Evolutionary conservation across 2,113 vertebrate genomes (phyloP).

Genomic region (Psittacara wagleri): DNA sequence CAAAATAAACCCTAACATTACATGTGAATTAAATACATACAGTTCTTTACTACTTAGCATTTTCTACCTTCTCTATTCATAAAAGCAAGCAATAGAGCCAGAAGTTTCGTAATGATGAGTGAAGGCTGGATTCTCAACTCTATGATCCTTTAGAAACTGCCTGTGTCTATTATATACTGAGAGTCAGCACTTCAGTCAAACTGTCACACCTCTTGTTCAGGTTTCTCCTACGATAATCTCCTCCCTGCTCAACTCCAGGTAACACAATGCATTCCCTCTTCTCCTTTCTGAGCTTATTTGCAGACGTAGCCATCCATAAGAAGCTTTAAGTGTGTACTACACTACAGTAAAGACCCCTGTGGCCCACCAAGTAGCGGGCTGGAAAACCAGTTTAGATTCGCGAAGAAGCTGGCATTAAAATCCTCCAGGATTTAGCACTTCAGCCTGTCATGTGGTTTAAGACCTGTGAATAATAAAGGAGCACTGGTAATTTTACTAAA

Average conservation of each 20-base stretch:
- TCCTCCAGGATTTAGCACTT: slow-evolving; percentile 31
- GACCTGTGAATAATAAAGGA: slow-evolving; percentile 68
- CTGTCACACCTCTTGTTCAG: neutral
- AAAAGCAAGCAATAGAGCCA: neutral
- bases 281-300: slow-evolving; percentile 55
- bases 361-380: slow-evolving; percentile 65
- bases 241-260: neutral
- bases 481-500: slow-evolving; percentile 70
- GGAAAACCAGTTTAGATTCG: slow-evolving; percentile 79
- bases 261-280: neutral
- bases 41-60: neutral
- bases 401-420: slow-evolving; percentile 68
- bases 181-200: slow-evolving; percentile 25
- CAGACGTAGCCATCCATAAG: slow-evolving; percentile 41
- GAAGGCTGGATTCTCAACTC: neutral
- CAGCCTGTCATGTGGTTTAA: slow-evolving; percentile 63
- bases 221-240: neutral
- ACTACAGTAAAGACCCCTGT: slow-evolving; percentile 26
- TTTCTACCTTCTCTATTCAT: neutral
- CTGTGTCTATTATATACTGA: neutral
- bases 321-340: slow-evolving; percentile 62
- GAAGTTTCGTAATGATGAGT: neutral
- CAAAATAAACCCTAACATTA: slow-evolving; percentile 7
- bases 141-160: neutral
- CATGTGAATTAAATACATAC: neutral